phyloP scores from a whole-genome alignment of 2,888 invertebrate genomes.

The Dolichopus griseipennis region DNA sequence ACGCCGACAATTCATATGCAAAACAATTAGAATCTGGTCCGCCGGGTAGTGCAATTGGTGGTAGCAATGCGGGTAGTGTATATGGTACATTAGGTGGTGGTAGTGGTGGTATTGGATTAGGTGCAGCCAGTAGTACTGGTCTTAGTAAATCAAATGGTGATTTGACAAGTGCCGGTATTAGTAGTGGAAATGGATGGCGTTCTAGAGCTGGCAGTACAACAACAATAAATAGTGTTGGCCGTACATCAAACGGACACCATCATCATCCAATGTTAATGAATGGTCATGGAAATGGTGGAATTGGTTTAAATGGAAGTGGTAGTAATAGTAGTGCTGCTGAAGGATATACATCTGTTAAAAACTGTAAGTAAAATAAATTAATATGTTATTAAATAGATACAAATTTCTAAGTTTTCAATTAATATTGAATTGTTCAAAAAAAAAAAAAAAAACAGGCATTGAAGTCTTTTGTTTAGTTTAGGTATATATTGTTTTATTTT shows the following conservation, averaged over 20 bases:
- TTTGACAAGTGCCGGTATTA: conserved; percentile 26
- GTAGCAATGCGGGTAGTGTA: conserved; percentile 36
- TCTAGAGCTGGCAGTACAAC: conserved; percentile 52
- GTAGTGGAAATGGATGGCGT: conserved; percentile 45
- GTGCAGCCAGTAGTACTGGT: conserved; percentile 39
- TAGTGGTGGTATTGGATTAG: conserved; percentile 19
- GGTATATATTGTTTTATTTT: no score
- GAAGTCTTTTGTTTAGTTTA: neutral
- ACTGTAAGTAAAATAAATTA: conserved; percentile 36
- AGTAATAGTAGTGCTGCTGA: conserved; percentile 40
- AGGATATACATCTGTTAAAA: conserved; percentile 43
- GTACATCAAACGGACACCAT: conserved; percentile 38
- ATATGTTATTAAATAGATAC: conserved; percentile 18
- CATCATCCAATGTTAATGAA: conserved; percentile 28
- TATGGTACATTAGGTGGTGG: conserved; percentile 46
- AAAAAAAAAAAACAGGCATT: neutral
- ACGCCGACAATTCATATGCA: conserved; percentile 91
- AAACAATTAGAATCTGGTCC: conserved; percentile 65
- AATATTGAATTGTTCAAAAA: conserved; percentile 2
- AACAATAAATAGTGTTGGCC: conserved; percentile 51
- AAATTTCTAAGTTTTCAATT: conserved; percentile 13
- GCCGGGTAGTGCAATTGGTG: conserved; percentile 40
- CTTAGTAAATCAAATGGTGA: conserved; percentile 34
- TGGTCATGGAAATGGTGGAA: conserved; percentile 27
- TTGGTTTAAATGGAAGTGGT: conserved; percentile 24